Conservation (phyloP, 2,888 invertebrate species). For the Choristoneura rosaceana region DNA sequence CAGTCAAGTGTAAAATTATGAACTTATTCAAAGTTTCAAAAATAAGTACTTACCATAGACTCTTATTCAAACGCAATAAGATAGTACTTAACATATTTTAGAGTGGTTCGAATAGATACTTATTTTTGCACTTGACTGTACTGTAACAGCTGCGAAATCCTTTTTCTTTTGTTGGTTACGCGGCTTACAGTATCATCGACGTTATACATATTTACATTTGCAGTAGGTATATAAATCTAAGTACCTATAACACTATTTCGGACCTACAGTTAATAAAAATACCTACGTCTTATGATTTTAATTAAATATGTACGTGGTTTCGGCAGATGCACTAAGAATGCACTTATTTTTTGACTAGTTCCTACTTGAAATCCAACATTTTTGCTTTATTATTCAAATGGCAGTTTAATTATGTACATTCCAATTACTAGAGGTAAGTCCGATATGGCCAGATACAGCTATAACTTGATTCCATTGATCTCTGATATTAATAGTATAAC, state of each 20-base stretch:
- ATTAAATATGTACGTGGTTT: not conserved
- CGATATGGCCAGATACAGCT: constrained; percentile 49
- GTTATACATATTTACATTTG: not conserved
- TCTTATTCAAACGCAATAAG: too few species aligned
- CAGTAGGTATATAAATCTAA: not conserved
- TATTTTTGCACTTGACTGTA: too few species aligned
- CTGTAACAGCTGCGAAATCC: too few species aligned
- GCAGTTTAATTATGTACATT: constrained; percentile 59
- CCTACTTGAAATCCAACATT: constrained; percentile 4
- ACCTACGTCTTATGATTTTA: not conserved
- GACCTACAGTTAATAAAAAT: not conserved
- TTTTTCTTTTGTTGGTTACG: too few species aligned
- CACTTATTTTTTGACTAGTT: constrained; percentile 32
- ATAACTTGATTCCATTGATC: constrained; percentile 58
- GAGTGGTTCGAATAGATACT: too few species aligned
- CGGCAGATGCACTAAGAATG: constrained; percentile 9
- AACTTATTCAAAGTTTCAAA: too few species aligned
- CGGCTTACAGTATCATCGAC: too few species aligned
- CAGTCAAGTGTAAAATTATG: too few species aligned
- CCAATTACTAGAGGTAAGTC: constrained; percentile 58
- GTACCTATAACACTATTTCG: not conserved
- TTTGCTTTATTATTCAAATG: constrained; percentile 17
- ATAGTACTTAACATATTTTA: too few species aligned
- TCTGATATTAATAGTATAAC: constrained; percentile 62
- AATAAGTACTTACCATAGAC: too few species aligned